Evolutionary conservation across 2,888 invertebrate genomes (phyloP).

Genomic region (Geotrupes spiniger): DNA sequence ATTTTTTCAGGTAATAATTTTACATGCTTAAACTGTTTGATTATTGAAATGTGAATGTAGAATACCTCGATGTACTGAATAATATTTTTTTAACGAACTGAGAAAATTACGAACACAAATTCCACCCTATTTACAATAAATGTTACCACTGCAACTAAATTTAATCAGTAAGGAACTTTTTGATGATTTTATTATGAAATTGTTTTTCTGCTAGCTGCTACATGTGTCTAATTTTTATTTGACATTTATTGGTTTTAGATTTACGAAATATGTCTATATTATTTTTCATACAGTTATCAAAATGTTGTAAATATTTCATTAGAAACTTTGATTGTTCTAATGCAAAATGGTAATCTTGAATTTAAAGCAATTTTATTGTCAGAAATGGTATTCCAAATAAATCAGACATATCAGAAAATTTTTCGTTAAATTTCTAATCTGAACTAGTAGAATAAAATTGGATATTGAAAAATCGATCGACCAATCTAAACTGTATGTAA

Average conservation of each 20-base stretch:
- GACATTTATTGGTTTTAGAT: constrained; percentile 61
- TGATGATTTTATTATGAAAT: no score
- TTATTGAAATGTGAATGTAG: no score
- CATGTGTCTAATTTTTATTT: no score
- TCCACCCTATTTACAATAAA: no score
- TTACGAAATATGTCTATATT: constrained; percentile 73
- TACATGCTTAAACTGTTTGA: no score
- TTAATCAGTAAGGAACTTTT: no score
- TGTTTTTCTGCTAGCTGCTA: no score
- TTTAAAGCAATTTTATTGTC: constrained; percentile 57
- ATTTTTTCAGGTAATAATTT: constrained; percentile 48
- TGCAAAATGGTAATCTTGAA: constrained; percentile 56
- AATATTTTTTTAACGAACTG: no score
- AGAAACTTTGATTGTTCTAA: constrained; percentile 68
- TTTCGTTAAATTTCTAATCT: constrained; percentile 45
- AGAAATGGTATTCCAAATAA: constrained; percentile 49
- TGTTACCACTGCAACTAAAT: no score
- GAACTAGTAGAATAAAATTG: constrained; percentile 41
- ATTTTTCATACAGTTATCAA: constrained; percentile 72
- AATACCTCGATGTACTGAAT: no score
- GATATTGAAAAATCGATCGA: constrained; percentile 50
- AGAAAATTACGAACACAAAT: no score
- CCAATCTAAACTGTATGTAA: constrained; percentile 45
- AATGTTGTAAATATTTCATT: constrained; percentile 85
- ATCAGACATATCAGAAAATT: constrained; percentile 44